Evolutionary conservation across 1,140 invertebrate genomes (phyloP).

Genomic region (Drosophila aff.): DNA sequence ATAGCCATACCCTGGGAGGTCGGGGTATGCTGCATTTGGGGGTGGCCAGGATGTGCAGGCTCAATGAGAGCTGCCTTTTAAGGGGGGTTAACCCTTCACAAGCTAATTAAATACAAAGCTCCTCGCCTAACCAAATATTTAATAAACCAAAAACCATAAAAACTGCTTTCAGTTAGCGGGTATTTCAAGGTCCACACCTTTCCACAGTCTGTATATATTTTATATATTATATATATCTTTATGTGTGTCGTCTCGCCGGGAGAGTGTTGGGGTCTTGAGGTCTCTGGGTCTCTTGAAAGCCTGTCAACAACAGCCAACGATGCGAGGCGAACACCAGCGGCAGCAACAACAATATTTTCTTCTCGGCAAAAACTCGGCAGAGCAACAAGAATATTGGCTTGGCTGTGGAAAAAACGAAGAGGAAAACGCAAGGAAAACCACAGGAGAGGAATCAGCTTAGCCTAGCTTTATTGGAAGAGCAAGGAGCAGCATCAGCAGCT

Average conservation of each 20-base stretch:
- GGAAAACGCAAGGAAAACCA: neutral
- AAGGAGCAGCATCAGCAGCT: constrained; percentile 2
- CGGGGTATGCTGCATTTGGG: neutral
- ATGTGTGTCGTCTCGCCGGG: neutral
- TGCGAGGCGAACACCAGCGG: constrained; percentile 20
- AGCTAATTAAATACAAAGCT: too few relatives aligned
- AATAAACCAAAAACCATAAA: too few relatives aligned
- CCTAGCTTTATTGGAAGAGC: neutral
- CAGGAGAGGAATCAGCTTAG: constrained; percentile 21
- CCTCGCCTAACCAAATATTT: too few relatives aligned
- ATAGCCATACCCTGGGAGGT: neutral
- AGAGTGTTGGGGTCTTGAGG: constrained; percentile 31
- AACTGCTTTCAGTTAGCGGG: neutral
- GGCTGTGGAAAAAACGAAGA: constrained; percentile 1
- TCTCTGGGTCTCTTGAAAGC: constrained; percentile 45
- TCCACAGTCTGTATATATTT: too few relatives aligned
- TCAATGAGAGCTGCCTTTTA: neutral
- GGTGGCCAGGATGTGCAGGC: neutral
- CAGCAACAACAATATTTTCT: constrained; percentile 10
- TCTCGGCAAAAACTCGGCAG: neutral
- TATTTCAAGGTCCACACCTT: neutral
- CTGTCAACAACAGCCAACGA: constrained; percentile 68
- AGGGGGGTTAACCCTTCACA: too few relatives aligned
- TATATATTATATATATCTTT: constrained; percentile 10
- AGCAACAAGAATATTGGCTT: constrained; percentile 35